Percentiles rank a stretch among this genome's conserved stretches.
These are phyloP conservation scores for Zaprionus inermis DNA, from an alignment of 1,140 invertebrate genomes.

Conservation along the genomic window DNA sequence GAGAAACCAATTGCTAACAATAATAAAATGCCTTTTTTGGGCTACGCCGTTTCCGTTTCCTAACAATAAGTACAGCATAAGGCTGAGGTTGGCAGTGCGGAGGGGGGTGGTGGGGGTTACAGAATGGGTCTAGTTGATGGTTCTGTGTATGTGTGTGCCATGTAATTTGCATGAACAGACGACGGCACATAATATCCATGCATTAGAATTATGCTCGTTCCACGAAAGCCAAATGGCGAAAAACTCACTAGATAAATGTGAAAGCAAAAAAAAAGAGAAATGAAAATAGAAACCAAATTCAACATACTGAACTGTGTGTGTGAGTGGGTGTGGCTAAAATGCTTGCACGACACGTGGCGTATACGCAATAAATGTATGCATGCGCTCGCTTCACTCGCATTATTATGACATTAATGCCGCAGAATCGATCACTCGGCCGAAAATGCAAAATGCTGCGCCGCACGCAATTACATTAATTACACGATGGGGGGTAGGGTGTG, in stretches of 20 bases:
- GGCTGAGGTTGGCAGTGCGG: not conserved
- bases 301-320: conserved; percentile 32
- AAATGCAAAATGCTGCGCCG: conserved; percentile 28
- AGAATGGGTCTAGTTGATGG: conserved; percentile 7
- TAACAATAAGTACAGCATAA: conserved; percentile 58
- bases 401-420: conserved; percentile 71
- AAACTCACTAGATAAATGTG: conserved; percentile 67
- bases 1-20: conserved; percentile 70
- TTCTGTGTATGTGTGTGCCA: conserved; percentile 29
- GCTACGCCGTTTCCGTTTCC: conserved; percentile 66
- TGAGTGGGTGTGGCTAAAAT: conserved; percentile 2
- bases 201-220: conserved; percentile 74
- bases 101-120: not conserved
- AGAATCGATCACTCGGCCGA: conserved; percentile 61
- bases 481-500: not conserved
- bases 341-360: conserved; percentile 54
- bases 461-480: conserved; percentile 70
- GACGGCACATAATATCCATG: conserved; percentile 75
- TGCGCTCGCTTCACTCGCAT: conserved; percentile 33
- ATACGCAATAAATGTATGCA: conserved; percentile 71
- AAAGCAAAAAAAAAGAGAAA: conserved; percentile 24
- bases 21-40: conserved; percentile 65
- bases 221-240: conserved; percentile 36
- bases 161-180: conserved; percentile 76
- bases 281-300: conserved; percentile 43